phyloP scores from a whole-genome alignment of 2,113 vertebrate genomes.

The Phrynocephalus versicolor region DNA sequence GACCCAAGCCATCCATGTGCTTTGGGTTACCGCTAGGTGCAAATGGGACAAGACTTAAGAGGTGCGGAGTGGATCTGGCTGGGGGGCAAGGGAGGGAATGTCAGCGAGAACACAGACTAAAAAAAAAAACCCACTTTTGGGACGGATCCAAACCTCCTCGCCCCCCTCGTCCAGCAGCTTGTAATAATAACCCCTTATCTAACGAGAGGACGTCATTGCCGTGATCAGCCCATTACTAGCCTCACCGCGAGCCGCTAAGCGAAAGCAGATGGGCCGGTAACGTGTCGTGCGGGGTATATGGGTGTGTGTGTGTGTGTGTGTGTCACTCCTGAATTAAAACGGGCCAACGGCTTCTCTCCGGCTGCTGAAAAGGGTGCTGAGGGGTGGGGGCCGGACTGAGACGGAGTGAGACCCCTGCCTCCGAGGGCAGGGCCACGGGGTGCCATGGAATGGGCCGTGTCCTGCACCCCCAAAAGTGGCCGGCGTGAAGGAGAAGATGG shows the following conservation, averaged over 20 bases:
- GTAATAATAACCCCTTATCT: conserved; percentile 42
- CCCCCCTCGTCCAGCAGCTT: background rate
- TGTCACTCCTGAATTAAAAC: background rate
- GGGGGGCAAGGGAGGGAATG: background rate
- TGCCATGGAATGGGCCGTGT: no score
- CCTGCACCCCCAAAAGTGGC: background rate
- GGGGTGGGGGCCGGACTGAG: no score
- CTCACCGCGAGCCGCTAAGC: conserved; percentile 56
- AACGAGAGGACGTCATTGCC: conserved; percentile 41
- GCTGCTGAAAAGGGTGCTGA: no score
- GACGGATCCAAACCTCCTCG: conserved; percentile 46
- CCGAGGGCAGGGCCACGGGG: no score
- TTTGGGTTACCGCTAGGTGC: conserved; percentile 53
- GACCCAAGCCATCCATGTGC: conserved; percentile 17
- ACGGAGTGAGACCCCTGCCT: no score
- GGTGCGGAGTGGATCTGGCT: background rate
- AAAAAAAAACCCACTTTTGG: conserved; percentile 51
- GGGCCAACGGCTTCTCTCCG: background rate
- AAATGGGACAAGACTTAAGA: background rate
- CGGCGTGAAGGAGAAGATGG: no score
- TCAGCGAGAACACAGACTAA: no score
- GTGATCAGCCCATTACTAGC: conserved; percentile 69
- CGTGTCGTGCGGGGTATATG: background rate
- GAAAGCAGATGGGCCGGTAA: conserved; percentile 63
- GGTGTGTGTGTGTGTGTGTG: no score